Percentiles rank a stretch among this genome's conserved stretches.
These are phyloP conservation scores for Lampris megalopsis DNA, from an alignment of 2,113 vertebrate species.

Conservation along the genomic window DNA sequence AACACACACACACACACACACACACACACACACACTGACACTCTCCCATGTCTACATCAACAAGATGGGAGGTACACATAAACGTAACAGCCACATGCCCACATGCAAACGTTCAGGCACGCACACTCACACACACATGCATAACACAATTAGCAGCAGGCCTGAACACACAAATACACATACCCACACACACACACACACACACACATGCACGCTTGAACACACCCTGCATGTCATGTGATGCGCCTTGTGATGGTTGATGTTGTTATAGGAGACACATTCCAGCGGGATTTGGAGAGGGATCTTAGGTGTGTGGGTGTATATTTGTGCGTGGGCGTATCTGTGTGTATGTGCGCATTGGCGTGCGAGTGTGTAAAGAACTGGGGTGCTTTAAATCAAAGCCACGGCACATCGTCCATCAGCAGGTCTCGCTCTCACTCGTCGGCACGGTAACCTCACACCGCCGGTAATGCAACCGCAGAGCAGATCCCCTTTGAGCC, in stretches of 20 bases:
- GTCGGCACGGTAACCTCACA: conserved; percentile 63
- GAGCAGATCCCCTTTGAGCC: conserved; percentile 45
- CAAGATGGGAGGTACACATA: no score
- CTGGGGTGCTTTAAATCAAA: conserved; percentile 51
- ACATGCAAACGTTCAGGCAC: no score
- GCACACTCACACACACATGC: no score
- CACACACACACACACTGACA: no score
- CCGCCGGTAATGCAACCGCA: conserved; percentile 43
- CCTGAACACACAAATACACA: no score
- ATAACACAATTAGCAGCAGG: no score
- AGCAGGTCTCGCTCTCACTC: conserved; percentile 55
- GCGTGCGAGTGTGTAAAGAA: conserved; percentile 28
- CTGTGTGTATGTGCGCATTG: conserved; percentile 29
- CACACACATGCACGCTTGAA: conserved; percentile 14
- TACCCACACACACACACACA: conserved; percentile 13
- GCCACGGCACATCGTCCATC: conserved; percentile 60
- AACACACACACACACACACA: no score
- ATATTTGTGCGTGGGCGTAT: conserved; percentile 1
- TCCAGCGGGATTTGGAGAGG: conserved; percentile 60
- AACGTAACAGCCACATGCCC: no score
- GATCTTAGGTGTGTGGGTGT: conserved; percentile 54
- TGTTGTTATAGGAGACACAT: conserved; percentile 76
- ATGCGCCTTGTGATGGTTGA: conserved; percentile 71
- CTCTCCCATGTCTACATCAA: no score
- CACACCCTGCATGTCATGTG: conserved; percentile 53